Evolutionary conservation across 1,140 invertebrate genomes (phyloP).

Genomic region (Harlomillsia oculata): DNA sequence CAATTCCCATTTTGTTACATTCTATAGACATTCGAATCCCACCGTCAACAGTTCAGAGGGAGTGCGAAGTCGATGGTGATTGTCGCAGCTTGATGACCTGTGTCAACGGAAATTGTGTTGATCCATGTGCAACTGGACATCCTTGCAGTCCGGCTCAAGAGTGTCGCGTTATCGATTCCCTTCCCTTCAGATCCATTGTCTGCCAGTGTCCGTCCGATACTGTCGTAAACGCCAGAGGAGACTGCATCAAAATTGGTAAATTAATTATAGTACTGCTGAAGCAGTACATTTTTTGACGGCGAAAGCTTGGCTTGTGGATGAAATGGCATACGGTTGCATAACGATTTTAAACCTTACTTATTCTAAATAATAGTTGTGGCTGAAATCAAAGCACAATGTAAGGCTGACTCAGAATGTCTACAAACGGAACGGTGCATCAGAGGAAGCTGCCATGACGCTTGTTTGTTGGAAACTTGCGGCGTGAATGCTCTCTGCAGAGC

Average conservation of each 20-base stretch:
- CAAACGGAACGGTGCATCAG: constrained; percentile 59
- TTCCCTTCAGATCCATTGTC: constrained; percentile 66
- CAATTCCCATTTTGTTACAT: neutral
- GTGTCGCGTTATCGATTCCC: constrained; percentile 64
- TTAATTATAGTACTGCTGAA: neutral
- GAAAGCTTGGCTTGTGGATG: neutral
- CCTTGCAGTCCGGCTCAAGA: constrained; percentile 63
- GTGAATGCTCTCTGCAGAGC: constrained; percentile 62
- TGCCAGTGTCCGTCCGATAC: constrained; percentile 69
- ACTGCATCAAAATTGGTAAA: constrained; percentile 51
- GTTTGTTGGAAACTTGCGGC: constrained; percentile 64
- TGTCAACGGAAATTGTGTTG: constrained; percentile 61
- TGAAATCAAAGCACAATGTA: constrained; percentile 17
- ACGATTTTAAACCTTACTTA: neutral
- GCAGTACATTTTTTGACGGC: neutral
- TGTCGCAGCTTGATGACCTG: constrained; percentile 63
- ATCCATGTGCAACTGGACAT: constrained; percentile 59
- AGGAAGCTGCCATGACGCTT: constrained; percentile 68
- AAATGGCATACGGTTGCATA: neutral
- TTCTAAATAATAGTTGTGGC: constrained; percentile 2
- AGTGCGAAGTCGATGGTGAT: constrained; percentile 64
- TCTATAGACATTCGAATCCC: constrained; percentile 2
- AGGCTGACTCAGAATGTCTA: constrained; percentile 60
- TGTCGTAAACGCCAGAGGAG: constrained; percentile 51
- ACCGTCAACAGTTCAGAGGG: constrained; percentile 42